phyloP scores from a whole-genome alignment of 1,140 invertebrate species.

The Lepidurus couesii region DNA sequence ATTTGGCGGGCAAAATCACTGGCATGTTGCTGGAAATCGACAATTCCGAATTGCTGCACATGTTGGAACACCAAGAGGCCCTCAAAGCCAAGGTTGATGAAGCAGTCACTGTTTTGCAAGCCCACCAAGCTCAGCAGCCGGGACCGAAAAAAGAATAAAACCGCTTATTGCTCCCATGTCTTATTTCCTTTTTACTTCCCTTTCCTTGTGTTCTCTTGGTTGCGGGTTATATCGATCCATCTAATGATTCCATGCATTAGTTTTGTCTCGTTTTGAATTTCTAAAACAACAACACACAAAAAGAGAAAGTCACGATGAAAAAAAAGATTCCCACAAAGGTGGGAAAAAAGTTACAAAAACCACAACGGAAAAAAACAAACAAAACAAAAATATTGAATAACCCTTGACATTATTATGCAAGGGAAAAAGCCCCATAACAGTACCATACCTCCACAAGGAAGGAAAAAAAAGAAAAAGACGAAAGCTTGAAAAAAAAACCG shows the following conservation, averaged over 20 bases:
- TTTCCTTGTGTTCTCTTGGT: constrained; percentile 9
- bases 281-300: not conserved
- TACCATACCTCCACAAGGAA: constrained; percentile 21
- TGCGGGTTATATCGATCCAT: not conserved
- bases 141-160: constrained; percentile 43
- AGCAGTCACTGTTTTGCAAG: constrained; percentile 92
- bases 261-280: constrained; percentile 14
- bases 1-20: constrained; percentile 95
- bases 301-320: not conserved
- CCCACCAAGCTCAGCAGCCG: constrained; percentile 89
- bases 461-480: constrained; percentile 1
- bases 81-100: constrained; percentile 96
- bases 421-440: constrained; percentile 21
- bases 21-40: constrained; percentile 99
- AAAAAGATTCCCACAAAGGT: not conserved
- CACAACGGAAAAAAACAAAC: not conserved
- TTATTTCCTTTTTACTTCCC: not conserved
- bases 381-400: not conserved
- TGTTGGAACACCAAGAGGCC: constrained; percentile 94
- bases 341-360: constrained; percentile 12
- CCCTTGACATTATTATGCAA: not conserved
- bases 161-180: not conserved
- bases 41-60: constrained; percentile 95
- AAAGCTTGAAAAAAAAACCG: not conserved
- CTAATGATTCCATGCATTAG: constrained; percentile 15